A percentile compares a stretch with the other conserved stretches of the same genome.
Conservation (phyloP, 2,797 vertebrate genomes). For the Hydrocynus forskahlii region DNA sequence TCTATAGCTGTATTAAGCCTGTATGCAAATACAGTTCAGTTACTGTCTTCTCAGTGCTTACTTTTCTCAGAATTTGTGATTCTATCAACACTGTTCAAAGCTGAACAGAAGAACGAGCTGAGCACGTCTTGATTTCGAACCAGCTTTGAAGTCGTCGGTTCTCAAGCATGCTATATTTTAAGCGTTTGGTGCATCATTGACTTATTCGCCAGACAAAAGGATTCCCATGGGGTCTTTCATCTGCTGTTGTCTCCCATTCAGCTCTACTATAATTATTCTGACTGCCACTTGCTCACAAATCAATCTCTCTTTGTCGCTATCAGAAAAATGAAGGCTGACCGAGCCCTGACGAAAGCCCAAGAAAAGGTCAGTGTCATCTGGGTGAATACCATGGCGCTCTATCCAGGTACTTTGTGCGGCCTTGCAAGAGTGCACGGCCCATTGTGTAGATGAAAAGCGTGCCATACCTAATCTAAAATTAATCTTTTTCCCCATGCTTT, state of each 20-base stretch:
- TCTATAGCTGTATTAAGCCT: no score
- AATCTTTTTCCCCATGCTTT: neutral
- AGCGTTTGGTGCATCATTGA: constrained; percentile 20
- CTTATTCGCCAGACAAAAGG: constrained; percentile 33
- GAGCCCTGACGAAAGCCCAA: neutral
- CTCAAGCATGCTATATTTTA: constrained; percentile 3
- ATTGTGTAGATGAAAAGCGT: neutral
- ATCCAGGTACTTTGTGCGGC: neutral
- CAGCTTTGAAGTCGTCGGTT: neutral
- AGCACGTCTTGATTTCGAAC: constrained; percentile 4
- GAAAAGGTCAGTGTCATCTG: constrained; percentile 2
- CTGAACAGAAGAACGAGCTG: neutral
- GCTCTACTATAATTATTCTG: constrained; percentile 41
- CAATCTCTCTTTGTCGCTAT: constrained; percentile 21
- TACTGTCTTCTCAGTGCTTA: no score
- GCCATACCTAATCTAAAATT: neutral
- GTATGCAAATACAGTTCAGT: neutral
- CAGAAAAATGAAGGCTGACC: constrained; percentile 4
- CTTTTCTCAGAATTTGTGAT: neutral
- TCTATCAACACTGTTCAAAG: neutral
- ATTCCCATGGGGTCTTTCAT: constrained; percentile 30
- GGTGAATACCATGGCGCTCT: neutral
- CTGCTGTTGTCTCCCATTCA: constrained; percentile 27
- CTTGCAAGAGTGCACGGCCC: neutral
- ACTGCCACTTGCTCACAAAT: constrained; percentile 23